A percentile compares a stretch with the other conserved stretches of the same genome.
Conservation (phyloP, 2,888 invertebrate genomes). For the Ochlodes sylvanus region DNA sequence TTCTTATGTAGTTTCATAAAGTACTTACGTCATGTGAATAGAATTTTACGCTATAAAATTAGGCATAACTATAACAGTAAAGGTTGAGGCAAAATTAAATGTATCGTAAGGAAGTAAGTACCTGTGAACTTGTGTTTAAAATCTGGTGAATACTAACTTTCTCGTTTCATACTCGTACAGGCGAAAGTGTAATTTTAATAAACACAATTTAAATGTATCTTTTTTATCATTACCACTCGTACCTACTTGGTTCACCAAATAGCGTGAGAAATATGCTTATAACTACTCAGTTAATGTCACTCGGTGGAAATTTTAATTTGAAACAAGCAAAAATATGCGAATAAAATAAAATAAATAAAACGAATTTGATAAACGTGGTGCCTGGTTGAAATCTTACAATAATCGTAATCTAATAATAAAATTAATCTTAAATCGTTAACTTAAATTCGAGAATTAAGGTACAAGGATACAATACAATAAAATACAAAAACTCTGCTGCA, state of each 20-base stretch:
- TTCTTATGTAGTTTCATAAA: slow-evolving; percentile 1
- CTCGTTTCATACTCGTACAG: not conserved
- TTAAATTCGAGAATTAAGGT: too few relatives aligned
- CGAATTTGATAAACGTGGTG: too few relatives aligned
- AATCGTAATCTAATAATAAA: too few relatives aligned
- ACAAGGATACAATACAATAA: too few relatives aligned
- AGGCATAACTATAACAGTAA: not conserved
- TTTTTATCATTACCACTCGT: not conserved
- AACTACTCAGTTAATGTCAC: not conserved
- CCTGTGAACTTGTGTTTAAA: not conserved
- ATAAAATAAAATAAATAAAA: too few relatives aligned
- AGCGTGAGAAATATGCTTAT: too few relatives aligned
- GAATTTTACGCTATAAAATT: not conserved
- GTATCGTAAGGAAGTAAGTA: not conserved
- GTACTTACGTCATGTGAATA: slow-evolving; percentile 1
- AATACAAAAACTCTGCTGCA: too few relatives aligned
- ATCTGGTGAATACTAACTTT: not conserved
- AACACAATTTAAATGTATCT: not conserved
- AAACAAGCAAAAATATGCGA: not conserved
- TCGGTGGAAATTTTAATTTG: not conserved
- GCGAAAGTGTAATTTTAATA: not conserved
- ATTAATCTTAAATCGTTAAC: too few relatives aligned
- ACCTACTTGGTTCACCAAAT: not conserved
- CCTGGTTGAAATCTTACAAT: too few relatives aligned
- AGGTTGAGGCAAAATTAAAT: not conserved